These are phyloP conservation scores for Bombus sibiricus DNA, from an alignment of 1,140 invertebrate species.

Conservation along the genomic window DNA sequence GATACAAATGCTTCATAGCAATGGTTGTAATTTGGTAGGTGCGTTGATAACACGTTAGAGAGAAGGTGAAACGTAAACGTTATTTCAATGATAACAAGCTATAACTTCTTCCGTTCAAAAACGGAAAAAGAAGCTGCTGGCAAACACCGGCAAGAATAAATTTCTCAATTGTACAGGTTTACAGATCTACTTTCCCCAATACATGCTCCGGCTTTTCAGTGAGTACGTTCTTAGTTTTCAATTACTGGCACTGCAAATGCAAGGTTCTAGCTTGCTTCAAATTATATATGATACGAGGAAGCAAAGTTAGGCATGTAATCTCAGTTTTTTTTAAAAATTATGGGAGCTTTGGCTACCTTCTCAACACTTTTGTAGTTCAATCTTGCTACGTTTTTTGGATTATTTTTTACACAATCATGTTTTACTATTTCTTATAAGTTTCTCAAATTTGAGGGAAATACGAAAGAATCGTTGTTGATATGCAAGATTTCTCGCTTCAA, in stretches of 20 bases:
- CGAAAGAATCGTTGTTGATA: too few species aligned
- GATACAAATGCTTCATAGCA: neutral
- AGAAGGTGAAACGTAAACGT: constrained; percentile 18
- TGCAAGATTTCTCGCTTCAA: too few species aligned
- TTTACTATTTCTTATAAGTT: too few species aligned
- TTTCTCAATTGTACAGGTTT: neutral
- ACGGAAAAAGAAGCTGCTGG: neutral
- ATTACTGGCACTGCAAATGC: neutral
- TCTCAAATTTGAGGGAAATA: too few species aligned
- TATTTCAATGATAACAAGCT: neutral
- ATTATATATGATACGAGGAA: neutral
- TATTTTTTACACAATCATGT: too few species aligned
- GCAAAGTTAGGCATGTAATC: neutral
- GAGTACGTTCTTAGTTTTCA: neutral
- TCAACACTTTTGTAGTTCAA: neutral
- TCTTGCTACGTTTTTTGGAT: neutral
- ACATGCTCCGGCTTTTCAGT: neutral
- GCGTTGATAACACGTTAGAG: neutral
- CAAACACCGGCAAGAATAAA: neutral
- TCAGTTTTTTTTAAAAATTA: neutral
- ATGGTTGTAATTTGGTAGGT: neutral
- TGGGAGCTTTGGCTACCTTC: neutral
- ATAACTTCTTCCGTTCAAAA: neutral
- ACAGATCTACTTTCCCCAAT: neutral
- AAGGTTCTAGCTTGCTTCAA: neutral